phyloP scores from a whole-genome alignment of 2,113 vertebrate species.

The Mormyrus lacerda region DNA sequence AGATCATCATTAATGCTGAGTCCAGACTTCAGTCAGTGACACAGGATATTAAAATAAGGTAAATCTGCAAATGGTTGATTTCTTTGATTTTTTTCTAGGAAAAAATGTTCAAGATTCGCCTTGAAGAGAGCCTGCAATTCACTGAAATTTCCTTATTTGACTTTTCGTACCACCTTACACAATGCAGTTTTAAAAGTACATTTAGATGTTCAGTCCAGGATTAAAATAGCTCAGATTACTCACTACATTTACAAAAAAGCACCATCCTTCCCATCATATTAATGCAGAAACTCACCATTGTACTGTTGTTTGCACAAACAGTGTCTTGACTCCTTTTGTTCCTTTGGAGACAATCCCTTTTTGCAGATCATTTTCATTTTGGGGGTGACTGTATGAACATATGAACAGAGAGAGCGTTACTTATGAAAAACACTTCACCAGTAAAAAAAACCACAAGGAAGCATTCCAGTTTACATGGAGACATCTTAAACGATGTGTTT shows the following conservation, averaged over 20 bases:
- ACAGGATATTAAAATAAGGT: background rate
- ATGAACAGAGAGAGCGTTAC: background rate
- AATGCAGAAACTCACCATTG: conserved; percentile 27
- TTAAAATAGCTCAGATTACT: background rate
- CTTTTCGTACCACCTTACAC: background rate
- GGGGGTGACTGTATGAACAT: background rate
- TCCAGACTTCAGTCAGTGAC: background rate
- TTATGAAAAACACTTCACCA: background rate
- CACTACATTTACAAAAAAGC: background rate
- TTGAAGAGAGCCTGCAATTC: background rate
- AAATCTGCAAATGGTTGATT: background rate
- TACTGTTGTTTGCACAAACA: conserved; percentile 31
- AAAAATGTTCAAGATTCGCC: background rate
- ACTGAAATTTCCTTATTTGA: background rate
- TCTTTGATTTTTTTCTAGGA: too few species aligned
- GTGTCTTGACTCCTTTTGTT: background rate
- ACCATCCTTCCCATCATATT: background rate
- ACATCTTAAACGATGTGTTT: background rate
- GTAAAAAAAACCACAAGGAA: background rate
- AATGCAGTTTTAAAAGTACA: background rate
- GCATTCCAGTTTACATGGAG: background rate
- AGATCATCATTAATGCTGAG: background rate
- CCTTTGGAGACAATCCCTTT: background rate
- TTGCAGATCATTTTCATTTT: background rate
- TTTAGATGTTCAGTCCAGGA: background rate